A percentile compares a stretch with the other conserved stretches of the same genome.
Conservation (phyloP, 2,888 invertebrate genomes). For the Drosophila recens region DNA sequence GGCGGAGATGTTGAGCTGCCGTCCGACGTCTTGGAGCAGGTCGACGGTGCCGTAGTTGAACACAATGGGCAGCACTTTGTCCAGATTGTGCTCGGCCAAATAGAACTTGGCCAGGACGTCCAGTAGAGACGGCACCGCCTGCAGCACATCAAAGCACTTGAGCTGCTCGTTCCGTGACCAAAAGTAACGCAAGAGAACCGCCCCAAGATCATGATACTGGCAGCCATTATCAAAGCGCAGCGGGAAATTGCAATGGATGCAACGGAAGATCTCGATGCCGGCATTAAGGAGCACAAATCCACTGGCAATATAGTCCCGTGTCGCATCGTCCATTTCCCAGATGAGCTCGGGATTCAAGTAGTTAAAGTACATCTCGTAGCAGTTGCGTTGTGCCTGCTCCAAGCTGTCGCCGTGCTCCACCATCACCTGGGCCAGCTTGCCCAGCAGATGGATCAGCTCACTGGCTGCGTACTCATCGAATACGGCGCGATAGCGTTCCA, state of each 20-base stretch:
- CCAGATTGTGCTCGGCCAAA: slow-evolving; percentile 83
- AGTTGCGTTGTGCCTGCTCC: slow-evolving; percentile 82
- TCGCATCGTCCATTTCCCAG: slow-evolving; percentile 85
- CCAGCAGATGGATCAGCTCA: slow-evolving; percentile 82
- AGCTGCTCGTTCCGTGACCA: slow-evolving; percentile 85
- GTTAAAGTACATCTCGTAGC: slow-evolving; percentile 85
- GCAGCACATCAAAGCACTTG: slow-evolving; percentile 83
- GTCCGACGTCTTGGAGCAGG: slow-evolving; percentile 82
- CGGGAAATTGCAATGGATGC: slow-evolving; percentile 84
- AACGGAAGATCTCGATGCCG: slow-evolving; percentile 78
- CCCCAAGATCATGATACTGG: slow-evolving; percentile 83
- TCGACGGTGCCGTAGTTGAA: slow-evolving; percentile 83
- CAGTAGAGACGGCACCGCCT: slow-evolving; percentile 83
- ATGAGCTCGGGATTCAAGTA: slow-evolving; percentile 85
- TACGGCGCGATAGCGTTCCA: slow-evolving; percentile 84
- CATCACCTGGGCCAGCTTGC: slow-evolving; percentile 82
- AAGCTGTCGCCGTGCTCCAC: slow-evolving; percentile 83
- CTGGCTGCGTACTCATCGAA: slow-evolving; percentile 84
- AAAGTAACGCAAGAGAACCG: slow-evolving; percentile 83
- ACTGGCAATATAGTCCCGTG: slow-evolving; percentile 84
- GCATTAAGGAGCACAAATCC: slow-evolving; percentile 83
- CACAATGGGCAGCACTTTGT: slow-evolving; percentile 84
- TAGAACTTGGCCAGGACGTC: slow-evolving; percentile 85
- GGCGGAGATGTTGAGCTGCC: slow-evolving; percentile 72
- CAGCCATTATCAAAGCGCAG: slow-evolving; percentile 83